phyloP scores from a whole-genome alignment of 2,888 invertebrate species.

The Athetis lepigone region DNA sequence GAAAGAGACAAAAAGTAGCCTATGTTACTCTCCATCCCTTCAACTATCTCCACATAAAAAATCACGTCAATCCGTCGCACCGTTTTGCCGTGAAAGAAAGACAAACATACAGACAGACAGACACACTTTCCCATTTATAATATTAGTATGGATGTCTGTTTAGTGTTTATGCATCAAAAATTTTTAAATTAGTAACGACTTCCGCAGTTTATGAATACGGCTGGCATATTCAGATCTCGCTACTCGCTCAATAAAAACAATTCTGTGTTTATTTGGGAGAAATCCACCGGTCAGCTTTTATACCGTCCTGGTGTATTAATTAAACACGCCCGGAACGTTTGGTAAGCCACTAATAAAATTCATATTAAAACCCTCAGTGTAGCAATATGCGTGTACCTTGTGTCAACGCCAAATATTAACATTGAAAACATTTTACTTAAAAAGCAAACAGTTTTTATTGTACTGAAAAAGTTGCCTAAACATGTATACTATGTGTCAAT shows the following conservation, averaged over 20 bases:
- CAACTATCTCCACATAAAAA: too few species aligned
- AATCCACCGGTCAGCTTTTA: conserved; percentile 7
- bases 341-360: conserved; percentile 43
- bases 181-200: too few species aligned
- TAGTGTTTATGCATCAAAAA: too few species aligned
- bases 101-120: too few species aligned
- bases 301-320: conserved; percentile 26
- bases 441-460: conserved; percentile 49
- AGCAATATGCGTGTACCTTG: conserved; percentile 27
- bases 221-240: neutral
- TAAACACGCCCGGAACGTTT: conserved; percentile 50
- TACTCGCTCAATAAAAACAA: conserved; percentile 8
- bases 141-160: too few species aligned
- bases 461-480: conserved; percentile 50
- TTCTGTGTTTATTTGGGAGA: neutral
- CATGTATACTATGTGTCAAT: conserved; percentile 52
- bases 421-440: conserved; percentile 43
- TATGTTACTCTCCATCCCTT: too few species aligned
- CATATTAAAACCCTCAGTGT: conserved; percentile 33
- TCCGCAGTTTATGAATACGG: neutral
- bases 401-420: conserved; percentile 37
- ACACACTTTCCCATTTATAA: too few species aligned
- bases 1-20: too few species aligned
- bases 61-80: too few species aligned
- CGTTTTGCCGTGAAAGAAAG: too few species aligned